Percentiles rank a stretch among this genome's conserved stretches.
phyloP scores from a whole-genome alignment of 2,888 invertebrate species.

The Volucella inflata region DNA sequence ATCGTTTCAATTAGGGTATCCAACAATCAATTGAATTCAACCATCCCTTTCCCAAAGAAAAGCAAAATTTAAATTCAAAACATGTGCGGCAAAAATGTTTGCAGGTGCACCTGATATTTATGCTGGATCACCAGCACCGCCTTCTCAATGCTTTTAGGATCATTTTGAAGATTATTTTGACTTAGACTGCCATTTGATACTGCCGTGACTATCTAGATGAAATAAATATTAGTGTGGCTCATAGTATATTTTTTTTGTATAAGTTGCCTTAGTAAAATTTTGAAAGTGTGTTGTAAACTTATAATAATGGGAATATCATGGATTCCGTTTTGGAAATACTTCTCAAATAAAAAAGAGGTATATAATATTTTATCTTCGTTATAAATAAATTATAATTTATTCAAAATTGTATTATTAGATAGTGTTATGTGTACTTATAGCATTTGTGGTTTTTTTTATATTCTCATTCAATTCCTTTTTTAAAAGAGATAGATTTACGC shows the following conservation, averaged over 20 bases:
- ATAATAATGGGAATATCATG: constrained; percentile 29
- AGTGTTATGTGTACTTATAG: too few species aligned
- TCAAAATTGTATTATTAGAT: not conserved
- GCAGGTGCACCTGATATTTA: constrained; percentile 56
- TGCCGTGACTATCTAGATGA: not conserved
- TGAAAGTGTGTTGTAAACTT: not conserved
- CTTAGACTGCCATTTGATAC: constrained; percentile 26
- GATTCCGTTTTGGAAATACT: constrained; percentile 43
- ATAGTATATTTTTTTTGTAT: not conserved
- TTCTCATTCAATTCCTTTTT: too few species aligned
- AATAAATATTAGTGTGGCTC: not conserved
- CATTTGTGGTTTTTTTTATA: too few species aligned
- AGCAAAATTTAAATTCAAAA: constrained; percentile 46
- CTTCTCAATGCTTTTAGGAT: not conserved
- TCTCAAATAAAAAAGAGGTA: not conserved
- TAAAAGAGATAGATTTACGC: too few species aligned
- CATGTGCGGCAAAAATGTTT: constrained; percentile 21
- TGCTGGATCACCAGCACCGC: not conserved
- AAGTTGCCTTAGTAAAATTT: not conserved
- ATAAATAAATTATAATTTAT: not conserved
- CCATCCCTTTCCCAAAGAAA: constrained; percentile 19
- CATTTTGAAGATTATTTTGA: constrained; percentile 19
- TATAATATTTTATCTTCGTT: not conserved
- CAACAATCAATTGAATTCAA: constrained; percentile 36
- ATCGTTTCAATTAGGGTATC: constrained; percentile 46